These are phyloP conservation scores for Tipula lateralis DNA, from an alignment of 2,888 invertebrate species.

Conservation along the genomic window DNA sequence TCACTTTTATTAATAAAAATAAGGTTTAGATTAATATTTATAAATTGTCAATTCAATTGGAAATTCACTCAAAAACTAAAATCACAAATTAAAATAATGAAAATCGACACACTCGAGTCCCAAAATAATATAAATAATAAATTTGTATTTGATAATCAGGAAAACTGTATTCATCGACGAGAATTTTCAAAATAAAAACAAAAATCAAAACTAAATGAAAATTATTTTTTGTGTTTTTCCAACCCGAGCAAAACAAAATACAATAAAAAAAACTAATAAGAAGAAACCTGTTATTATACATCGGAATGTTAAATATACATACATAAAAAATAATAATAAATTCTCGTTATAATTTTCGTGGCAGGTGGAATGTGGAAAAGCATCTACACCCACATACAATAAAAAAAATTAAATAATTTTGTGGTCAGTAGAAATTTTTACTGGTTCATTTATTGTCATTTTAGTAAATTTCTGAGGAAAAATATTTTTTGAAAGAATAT, in stretches of 20 bases:
- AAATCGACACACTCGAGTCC: not conserved
- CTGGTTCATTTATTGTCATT: not conserved
- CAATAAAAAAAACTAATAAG: not conserved
- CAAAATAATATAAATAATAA: not conserved
- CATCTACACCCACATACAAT: not conserved
- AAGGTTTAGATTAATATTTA: not conserved
- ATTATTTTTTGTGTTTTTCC: not conserved
- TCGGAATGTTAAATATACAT: conserved; percentile 13
- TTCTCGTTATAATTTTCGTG: not conserved
- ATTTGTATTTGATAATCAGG: not conserved
- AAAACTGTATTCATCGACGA: not conserved
- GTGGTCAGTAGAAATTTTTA: not conserved
- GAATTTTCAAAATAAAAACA: conserved; percentile 11
- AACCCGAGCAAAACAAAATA: not conserved
- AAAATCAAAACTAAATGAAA: not conserved
- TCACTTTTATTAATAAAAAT: not conserved
- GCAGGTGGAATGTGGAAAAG: conserved; percentile 19
- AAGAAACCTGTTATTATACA: conserved; percentile 4
- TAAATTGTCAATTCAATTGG: not conserved
- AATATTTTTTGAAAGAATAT: not conserved
- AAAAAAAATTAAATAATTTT: not conserved
- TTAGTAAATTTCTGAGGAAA: not conserved
- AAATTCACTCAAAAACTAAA: not conserved
- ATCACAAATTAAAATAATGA: not conserved
- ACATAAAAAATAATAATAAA: not conserved